Evolutionary conservation across 1,140 invertebrate species (phyloP).

Genomic region (Psilanteris sp.): DNA sequence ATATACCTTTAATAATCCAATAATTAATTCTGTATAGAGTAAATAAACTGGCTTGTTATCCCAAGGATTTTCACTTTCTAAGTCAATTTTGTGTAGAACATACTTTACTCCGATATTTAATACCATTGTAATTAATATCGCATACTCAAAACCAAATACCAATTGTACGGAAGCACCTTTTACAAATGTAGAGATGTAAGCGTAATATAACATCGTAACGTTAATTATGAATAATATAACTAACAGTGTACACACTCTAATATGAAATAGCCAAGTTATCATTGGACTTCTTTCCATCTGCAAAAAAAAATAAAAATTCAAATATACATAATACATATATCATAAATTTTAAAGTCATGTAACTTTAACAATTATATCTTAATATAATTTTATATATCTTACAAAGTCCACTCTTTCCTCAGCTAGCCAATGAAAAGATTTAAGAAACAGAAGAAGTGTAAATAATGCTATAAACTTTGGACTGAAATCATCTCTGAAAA

Average conservation of each 20-base stretch:
- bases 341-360: too few relatives aligned
- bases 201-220: slow-evolving; percentile 94
- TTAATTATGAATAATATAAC: slow-evolving; percentile 90
- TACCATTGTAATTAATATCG: slow-evolving; percentile 96
- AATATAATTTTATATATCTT: slow-evolving; percentile 71
- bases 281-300: slow-evolving; percentile 99
- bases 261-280: slow-evolving; percentile 96
- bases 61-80: slow-evolving; percentile 98
- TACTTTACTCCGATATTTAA: slow-evolving; percentile 98
- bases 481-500: slow-evolving; percentile 99
- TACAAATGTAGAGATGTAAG: slow-evolving; percentile 95
- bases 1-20: slow-evolving; percentile 88
- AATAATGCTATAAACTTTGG: slow-evolving; percentile 99
- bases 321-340: background rate
- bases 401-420: slow-evolving; percentile 99
- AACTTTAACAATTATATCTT: background rate
- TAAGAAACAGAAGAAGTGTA: slow-evolving; percentile 97
- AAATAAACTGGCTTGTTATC: slow-evolving; percentile 99
- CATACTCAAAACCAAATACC: slow-evolving; percentile 99
- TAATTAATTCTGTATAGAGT: slow-evolving; percentile 96
- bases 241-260: slow-evolving; percentile 93
- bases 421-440: slow-evolving; percentile 99
- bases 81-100: slow-evolving; percentile 94
- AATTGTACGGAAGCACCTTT: slow-evolving; percentile 98
- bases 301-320: slow-evolving; percentile 69